Evolutionary conservation across 1,140 invertebrate genomes (phyloP), one percentile per base, ranked within the genome.

Genomic region (Pseudobourletiella spinata): DNA sequence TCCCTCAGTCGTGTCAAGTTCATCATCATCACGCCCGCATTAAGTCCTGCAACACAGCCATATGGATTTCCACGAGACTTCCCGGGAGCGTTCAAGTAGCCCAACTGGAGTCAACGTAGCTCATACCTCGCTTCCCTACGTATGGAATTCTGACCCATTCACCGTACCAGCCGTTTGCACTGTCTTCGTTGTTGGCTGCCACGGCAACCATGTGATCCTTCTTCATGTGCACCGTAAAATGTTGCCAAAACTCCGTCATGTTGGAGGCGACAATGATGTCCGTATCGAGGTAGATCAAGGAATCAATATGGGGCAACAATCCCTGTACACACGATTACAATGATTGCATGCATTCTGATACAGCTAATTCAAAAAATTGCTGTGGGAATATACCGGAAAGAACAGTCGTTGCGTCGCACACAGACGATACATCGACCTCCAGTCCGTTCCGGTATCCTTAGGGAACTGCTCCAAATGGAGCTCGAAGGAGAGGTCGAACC

Each of bases 321-420:
- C 82, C 81, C 90, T 94, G 76, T 6, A n/a, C n/a, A n/a, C n/a
- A n/a, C n/a, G n/a, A n/a, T n/a, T n/a, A 52, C 2, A 25, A 24
- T 59, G 15, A 46, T 30, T 46, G 20, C 18, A 35, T 24, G n/a
- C n/a, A 18, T 26, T 2, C 14, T 28, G 68, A 65, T 68, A 63
- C 43, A 64, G 60, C 54, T 25, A 63, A 64, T 52, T 43, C 58
- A 61, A 59, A 28, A 51, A 57, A 46, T 60, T 3, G n/a, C n/a
- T n/a, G n/a, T n/a, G n/a, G 22, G 39, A 83, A 81, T 20, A 18
- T 46, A 95, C 91, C 24, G 91, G 91, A 63, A 96, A 80, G 77
- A 96, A 95, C 4, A 96, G 76, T 73, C 93, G 77, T 75, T 95
- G 91, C 46, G 91, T 84, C 43, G 92, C 88, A 81, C 93, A 97